A percentile compares a stretch with the other conserved stretches of the same genome.
phyloP scores from a whole-genome alignment of 2,113 vertebrate species.

The Engystomops pustulosus region DNA sequence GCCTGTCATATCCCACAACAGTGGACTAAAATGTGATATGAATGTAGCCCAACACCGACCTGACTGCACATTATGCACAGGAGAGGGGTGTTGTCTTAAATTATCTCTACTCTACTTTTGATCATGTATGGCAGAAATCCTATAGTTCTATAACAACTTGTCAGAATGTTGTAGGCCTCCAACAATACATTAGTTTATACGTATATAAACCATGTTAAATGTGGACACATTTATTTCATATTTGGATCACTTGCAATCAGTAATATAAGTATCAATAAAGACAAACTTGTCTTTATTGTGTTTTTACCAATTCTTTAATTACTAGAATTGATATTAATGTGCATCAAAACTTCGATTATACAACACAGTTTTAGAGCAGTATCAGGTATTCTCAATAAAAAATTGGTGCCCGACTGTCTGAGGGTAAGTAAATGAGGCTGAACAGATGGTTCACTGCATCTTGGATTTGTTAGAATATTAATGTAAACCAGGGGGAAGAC shows the following conservation, averaged over 20 bases:
- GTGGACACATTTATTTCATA: too few species aligned
- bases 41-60: neutral
- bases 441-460: conserved; percentile 18
- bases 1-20: too few species aligned
- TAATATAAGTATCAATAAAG: too few species aligned
- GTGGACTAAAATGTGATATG: too few species aligned
- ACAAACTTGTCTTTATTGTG: too few species aligned
- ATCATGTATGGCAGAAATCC: neutral
- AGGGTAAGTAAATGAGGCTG: conserved; percentile 4
- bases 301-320: neutral
- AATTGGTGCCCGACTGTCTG: conserved; percentile 15
- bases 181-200: too few species aligned
- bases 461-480: conserved; percentile 29
- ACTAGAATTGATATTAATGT: neutral
- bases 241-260: too few species aligned
- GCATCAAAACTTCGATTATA: neutral
- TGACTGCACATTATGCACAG: neutral
- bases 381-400: conserved; percentile 35
- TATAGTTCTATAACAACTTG: too few species aligned
- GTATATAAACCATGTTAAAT: too few species aligned
- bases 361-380: neutral
- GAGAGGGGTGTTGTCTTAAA: neutral
- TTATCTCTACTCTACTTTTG: neutral
- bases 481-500: conserved; percentile 26
- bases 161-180: too few species aligned